Percentiles rank a stretch among this genome's conserved stretches.
Conservation (phyloP, 2,113 vertebrate species). For the Urocynchramus pylzowi region DNA sequence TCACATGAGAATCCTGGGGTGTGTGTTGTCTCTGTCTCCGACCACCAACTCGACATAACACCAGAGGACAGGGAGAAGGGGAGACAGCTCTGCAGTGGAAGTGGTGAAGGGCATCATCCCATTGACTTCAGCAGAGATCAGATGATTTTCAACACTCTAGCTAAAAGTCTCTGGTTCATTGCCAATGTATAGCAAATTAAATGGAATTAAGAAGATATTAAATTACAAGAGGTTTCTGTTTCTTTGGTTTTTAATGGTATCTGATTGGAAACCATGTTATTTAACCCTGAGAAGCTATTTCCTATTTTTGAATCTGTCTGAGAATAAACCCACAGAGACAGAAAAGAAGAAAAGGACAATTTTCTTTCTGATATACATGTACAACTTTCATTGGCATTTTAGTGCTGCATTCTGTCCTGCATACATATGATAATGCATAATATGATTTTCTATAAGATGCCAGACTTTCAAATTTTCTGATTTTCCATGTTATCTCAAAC, state of each 20-base stretch:
- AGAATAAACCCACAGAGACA: not conserved
- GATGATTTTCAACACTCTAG: not conserved
- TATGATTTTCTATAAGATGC: not conserved
- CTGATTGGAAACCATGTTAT: not conserved
- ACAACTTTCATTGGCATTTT: not conserved
- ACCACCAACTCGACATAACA: not conserved
- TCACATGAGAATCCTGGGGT: not conserved
- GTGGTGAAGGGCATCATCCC: not conserved
- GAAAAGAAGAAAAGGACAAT: not conserved
- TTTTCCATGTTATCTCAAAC: not conserved
- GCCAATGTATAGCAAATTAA: not conserved
- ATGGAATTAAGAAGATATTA: not conserved
- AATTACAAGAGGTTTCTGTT: not conserved
- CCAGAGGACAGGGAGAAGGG: not conserved
- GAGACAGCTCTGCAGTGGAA: not conserved
- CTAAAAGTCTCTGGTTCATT: not conserved
- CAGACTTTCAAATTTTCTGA: not conserved
- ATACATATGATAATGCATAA: not conserved
- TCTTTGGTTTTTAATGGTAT: not conserved
- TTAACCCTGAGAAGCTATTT: not conserved
- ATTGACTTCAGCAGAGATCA: not conserved
- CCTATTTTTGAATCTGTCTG: not conserved
- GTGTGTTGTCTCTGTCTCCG: not conserved
- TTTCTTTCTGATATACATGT: not conserved
- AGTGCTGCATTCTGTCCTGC: not conserved